Conservation (phyloP, 2,113 vertebrate species). For the Tylochromis polylepis region DNA sequence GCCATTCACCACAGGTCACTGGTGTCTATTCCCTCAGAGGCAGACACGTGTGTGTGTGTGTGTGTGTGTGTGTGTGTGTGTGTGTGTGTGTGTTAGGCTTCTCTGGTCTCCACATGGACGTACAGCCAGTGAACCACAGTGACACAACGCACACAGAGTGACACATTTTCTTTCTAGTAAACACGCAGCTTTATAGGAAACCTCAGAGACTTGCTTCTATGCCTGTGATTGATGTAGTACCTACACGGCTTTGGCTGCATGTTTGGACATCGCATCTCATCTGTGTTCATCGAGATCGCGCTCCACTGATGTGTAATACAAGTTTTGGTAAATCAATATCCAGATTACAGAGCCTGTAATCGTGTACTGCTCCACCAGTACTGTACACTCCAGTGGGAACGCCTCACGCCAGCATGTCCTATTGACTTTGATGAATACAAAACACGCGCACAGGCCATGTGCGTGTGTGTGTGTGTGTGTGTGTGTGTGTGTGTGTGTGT, state of each 20-base stretch:
- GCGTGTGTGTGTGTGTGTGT: neutral
- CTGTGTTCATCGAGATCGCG: neutral
- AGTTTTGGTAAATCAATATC: constrained; percentile 18
- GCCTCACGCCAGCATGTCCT: neutral
- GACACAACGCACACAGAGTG: neutral
- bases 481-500: neutral
- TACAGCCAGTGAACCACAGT: constrained; percentile 25
- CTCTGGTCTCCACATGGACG: constrained; percentile 9
- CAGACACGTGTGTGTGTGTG: neutral
- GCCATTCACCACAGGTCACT: constrained; percentile 20
- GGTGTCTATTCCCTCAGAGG: constrained; percentile 20
- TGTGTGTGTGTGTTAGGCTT: neutral
- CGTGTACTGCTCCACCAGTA: neutral
- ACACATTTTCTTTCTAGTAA: neutral
- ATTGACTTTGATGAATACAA: constrained; percentile 2
- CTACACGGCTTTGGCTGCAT: neutral
- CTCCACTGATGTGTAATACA: constrained; percentile 9
- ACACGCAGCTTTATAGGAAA: neutral
- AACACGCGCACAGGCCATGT: no score
- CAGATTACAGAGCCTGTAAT: neutral
- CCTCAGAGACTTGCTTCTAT: neutral
- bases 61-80: neutral
- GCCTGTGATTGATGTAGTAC: neutral
- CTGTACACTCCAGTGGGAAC: neutral
- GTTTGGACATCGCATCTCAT: neutral